Base-by-base conservation (phyloP, 2,113 vertebrate genomes). In the Argyrosomus japonicus region DNA sequence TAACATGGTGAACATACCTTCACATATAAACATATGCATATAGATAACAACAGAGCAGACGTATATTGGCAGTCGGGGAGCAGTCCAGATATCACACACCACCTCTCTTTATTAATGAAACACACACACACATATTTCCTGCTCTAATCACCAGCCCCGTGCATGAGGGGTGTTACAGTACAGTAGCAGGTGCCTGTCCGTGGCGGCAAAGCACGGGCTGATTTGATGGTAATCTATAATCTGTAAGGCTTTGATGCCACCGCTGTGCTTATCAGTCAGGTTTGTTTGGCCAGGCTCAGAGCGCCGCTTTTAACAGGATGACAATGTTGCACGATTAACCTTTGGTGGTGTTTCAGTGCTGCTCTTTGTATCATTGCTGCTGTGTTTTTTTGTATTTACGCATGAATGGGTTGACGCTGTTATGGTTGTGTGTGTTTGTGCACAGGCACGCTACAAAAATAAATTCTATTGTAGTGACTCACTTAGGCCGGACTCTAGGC, bases 201-300 rank as follows among this genome's bases (percentile, higher is more conserved):
- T 43, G 2, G 60, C 65, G 29, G 72, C 65, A 45, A 54, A n/a
- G 60, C 81, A 14, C 7, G 10, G 47, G 54, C 72, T 77, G 78
- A 88, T 90, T 80, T 85, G 87, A 88, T 89, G 82, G 56, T 86
- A 79, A 91, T 93, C 87, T 88, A 9, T 93, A 91, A 90, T 92
- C 87, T 93, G 87, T 13, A 62, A 58, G 57, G 79, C 74, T 91
- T 86, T 88, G 89, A 87, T 84, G 85, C 61, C 51, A 51, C 69
- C 14, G 68, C 61, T 6, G 18, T 12, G 78, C 48, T 92, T 90
- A 91, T 90, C 89, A 87, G 48, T 25, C 68, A 78, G 69, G 43
- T 79, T 84, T 88, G 87, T 88, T 89, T 89, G 83, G 25, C 76
- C 84, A 87, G 90, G 70, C 75, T 77, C 15, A 19, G 12, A 53